These are phyloP conservation scores for Pardalotus punctatus DNA, from an alignment of 2,113 vertebrate species.

Conservation along the genomic window DNA sequence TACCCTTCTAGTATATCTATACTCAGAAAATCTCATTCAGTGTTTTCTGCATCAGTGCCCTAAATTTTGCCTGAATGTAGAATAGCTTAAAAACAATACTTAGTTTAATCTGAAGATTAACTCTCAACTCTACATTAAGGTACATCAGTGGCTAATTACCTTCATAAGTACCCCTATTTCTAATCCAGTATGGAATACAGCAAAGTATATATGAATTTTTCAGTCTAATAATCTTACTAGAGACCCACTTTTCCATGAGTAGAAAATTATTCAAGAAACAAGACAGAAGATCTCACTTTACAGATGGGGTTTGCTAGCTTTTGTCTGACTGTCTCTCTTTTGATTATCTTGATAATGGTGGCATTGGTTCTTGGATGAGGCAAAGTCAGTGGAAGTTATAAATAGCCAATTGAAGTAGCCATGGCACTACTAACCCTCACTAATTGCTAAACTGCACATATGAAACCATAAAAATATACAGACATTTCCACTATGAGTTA, in stretches of 20 bases:
- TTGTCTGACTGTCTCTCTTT: neutral
- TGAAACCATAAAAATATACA: neutral
- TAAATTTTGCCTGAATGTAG: neutral
- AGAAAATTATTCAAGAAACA: neutral
- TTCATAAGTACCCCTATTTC: conserved; percentile 21
- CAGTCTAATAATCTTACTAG: neutral
- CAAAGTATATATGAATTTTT: neutral
- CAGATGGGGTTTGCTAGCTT: neutral
- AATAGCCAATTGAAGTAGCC: neutral
- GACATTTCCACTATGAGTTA: neutral
- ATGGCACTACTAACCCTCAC: neutral
- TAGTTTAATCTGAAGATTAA: conserved; percentile 7
- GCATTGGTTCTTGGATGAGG: neutral
- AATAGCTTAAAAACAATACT: neutral
- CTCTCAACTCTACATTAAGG: neutral
- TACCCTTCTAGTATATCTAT: neutral
- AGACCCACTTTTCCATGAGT: neutral
- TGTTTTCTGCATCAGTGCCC: neutral
- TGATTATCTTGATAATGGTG: neutral
- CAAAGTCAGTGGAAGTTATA: neutral
- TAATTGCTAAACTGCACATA: neutral
- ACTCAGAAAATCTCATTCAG: neutral
- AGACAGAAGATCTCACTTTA: neutral
- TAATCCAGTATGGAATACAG: neutral
- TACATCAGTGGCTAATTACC: conserved; percentile 18